Evolutionary conservation across 1,140 invertebrate genomes (phyloP).

Genomic region (Diabrotica undecimpunctata): DNA sequence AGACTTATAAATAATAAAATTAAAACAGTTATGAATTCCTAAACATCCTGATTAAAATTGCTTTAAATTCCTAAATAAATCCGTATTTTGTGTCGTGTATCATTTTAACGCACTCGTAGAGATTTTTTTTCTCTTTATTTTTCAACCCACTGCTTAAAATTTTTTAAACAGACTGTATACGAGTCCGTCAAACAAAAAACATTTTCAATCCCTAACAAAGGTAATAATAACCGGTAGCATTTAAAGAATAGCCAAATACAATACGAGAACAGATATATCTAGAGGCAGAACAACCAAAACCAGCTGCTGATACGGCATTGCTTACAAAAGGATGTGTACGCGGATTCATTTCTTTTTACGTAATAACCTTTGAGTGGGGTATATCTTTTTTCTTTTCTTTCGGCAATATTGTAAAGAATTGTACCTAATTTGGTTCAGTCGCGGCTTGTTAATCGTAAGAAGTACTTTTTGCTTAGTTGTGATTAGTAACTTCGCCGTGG

Average conservation of each 20-base stretch:
- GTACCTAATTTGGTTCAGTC: not conserved
- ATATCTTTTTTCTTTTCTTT: constrained; percentile 11
- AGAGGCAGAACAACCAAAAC: constrained; percentile 17
- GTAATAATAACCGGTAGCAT: constrained; percentile 21
- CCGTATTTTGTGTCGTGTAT: too few species aligned
- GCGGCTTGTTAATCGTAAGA: not conserved
- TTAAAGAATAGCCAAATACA: constrained; percentile 15
- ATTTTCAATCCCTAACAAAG: constrained; percentile 6
- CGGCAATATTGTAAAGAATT: not conserved
- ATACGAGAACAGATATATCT: constrained; percentile 17
- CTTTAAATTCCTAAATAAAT: too few species aligned
- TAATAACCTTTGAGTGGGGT: constrained; percentile 22
- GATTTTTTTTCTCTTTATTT: too few species aligned
- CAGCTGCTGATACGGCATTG: constrained; percentile 11
- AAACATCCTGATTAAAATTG: too few species aligned
- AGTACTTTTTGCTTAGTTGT: not conserved
- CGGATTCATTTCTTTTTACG: constrained; percentile 17
- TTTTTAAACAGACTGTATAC: too few species aligned
- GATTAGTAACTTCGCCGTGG: not conserved
- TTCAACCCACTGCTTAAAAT: too few species aligned
- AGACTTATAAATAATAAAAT: too few species aligned
- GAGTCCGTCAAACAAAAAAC: not conserved
- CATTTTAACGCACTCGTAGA: too few species aligned
- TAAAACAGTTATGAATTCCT: too few species aligned
- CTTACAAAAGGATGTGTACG: constrained; percentile 18